Conservation (phyloP, 2,888 invertebrate species). For the Drosophila aldrichi region DNA sequence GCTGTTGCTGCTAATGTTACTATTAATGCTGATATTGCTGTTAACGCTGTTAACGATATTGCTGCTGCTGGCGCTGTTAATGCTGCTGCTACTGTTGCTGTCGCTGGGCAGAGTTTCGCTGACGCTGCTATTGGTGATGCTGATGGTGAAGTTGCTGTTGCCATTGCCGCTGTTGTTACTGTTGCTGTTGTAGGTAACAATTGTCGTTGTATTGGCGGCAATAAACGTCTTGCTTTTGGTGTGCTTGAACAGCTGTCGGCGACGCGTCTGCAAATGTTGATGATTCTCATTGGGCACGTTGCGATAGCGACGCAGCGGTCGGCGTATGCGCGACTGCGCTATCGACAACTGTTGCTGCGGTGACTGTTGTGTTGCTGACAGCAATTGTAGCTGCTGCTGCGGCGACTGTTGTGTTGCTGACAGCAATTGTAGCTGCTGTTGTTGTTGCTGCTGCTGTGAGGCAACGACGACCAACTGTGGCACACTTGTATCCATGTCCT, state of each 20-base stretch:
- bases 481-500: neutral
- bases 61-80: conserved; percentile 5
- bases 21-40: too few species aligned
- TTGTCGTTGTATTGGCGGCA: conserved; percentile 42
- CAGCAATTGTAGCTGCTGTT: neutral
- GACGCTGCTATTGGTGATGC: conserved; percentile 8
- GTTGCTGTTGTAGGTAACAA: conserved; percentile 53
- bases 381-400: neutral
- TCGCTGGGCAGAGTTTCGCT: neutral
- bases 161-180: neutral
- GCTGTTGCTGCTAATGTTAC: neutral
- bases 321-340: conserved; percentile 22
- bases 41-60: too few species aligned
- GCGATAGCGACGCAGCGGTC: conserved; percentile 71
- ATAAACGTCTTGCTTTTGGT: conserved; percentile 57
- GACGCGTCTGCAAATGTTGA: conserved; percentile 70
- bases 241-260: conserved; percentile 59
- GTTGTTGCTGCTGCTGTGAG: neutral
- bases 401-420: too few species aligned
- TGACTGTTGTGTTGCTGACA: neutral
- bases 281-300: conserved; percentile 83
- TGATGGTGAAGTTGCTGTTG: neutral
- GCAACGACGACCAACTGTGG: neutral
- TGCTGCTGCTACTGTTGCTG: neutral
- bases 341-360: conserved; percentile 6